Percentiles rank a stretch among this genome's conserved stretches.
These are phyloP conservation scores for Uropsilus gracilis DNA, from an alignment of 2,113 vertebrate species.

Conservation along the genomic window DNA sequence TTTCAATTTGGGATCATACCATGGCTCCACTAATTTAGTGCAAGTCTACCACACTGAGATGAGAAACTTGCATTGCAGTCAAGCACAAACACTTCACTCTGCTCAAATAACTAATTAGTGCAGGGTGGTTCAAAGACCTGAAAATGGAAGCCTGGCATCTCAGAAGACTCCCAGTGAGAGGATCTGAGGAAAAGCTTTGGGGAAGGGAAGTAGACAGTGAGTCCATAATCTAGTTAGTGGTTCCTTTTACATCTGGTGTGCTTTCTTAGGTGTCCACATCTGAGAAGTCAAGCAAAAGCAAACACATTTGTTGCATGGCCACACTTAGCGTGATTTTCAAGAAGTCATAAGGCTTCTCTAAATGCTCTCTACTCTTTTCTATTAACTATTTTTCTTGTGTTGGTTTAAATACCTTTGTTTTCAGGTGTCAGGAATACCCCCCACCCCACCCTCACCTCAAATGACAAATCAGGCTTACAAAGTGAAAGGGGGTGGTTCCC, in stretches of 20 bases:
- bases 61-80: neutral
- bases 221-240: too few species aligned
- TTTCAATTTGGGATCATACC: neutral
- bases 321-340: neutral
- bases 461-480: neutral
- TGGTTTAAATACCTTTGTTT: neutral
- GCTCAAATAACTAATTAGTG: neutral
- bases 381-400: neutral
- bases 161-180: too few species aligned
- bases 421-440: neutral
- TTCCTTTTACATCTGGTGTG: neutral
- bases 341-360: neutral
- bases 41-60: neutral
- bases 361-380: neutral
- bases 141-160: neutral
- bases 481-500: neutral
- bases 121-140: neutral
- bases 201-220: rapidly evolving
- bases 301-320: rapidly evolving
- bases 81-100: neutral
- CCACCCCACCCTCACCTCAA: too few species aligned
- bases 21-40: neutral
- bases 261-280: neutral
- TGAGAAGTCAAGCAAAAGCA: neutral
- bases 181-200: neutral